Percentiles rank a stretch among this genome's conserved stretches.
phyloP scores from a whole-genome alignment of 2,888 invertebrate species.

The Agrilus mali region DNA sequence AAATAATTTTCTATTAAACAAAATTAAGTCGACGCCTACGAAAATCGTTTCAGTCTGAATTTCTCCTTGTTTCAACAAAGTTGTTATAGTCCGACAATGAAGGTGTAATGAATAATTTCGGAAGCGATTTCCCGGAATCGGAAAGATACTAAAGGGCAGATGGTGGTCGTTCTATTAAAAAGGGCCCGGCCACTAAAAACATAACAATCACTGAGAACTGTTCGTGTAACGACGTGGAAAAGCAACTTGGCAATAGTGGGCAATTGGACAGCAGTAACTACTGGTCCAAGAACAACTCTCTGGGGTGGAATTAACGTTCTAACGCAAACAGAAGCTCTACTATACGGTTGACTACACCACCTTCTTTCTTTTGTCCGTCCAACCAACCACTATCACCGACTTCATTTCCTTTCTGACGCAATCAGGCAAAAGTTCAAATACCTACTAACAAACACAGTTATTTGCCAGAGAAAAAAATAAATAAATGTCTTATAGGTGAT shows the following conservation, averaged over 20 bases:
- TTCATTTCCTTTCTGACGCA: too few relatives aligned
- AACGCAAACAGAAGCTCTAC: constrained; percentile 17
- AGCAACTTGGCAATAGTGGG: constrained; percentile 28
- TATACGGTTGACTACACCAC: constrained; percentile 13
- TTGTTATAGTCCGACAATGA: too few relatives aligned
- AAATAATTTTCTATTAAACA: too few relatives aligned
- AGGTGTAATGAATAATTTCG: too few relatives aligned
- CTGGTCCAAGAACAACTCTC: constrained; percentile 47
- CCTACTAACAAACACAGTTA: too few relatives aligned
- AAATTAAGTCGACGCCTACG: too few relatives aligned
- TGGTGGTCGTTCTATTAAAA: constrained; percentile 29
- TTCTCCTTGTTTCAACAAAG: too few relatives aligned
- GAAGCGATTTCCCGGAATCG: not conserved
- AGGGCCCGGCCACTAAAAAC: constrained; percentile 28
- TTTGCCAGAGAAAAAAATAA: too few relatives aligned
- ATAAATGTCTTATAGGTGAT: too few relatives aligned
- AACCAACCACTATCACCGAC: constrained; percentile 16
- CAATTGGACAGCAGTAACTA: constrained; percentile 52
- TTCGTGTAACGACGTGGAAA: constrained; percentile 19
- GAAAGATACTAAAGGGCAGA: constrained; percentile 5
- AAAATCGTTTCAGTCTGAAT: too few relatives aligned
- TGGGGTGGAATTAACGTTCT: constrained; percentile 39
- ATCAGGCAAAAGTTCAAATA: too few relatives aligned
- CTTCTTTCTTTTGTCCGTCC: constrained; percentile 38
- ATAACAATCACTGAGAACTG: constrained; percentile 29